phyloP scores from a whole-genome alignment of 2,888 invertebrate genomes.

The Himalopsyche tibetana region DNA sequence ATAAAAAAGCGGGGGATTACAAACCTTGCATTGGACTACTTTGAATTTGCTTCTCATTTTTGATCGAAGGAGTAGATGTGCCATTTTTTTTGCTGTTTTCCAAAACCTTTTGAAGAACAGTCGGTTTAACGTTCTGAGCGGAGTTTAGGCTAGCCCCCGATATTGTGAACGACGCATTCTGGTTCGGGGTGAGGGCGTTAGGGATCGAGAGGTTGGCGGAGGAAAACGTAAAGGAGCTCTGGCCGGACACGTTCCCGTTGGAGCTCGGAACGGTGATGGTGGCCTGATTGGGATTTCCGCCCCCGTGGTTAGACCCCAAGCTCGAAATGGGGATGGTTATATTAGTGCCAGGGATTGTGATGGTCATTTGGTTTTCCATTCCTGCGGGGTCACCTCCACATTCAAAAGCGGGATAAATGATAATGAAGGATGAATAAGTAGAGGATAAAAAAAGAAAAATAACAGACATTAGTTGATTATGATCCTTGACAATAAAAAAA shows the following conservation, averaged over 20 bases:
- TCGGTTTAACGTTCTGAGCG: conserved; percentile 57
- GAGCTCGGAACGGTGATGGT: conserved; percentile 75
- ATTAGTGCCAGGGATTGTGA: conserved; percentile 81
- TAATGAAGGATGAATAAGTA: conserved; percentile 45
- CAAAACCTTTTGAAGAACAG: conserved; percentile 37
- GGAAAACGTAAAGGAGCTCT: conserved; percentile 46
- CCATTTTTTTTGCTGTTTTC: conserved; percentile 48
- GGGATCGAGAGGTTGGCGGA: conserved; percentile 53
- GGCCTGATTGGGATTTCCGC: conserved; percentile 69
- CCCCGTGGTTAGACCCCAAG: conserved; percentile 69
- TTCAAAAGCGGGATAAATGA: conserved; percentile 63
- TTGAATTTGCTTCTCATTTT: conserved; percentile 68
- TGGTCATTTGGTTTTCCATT: conserved; percentile 74
- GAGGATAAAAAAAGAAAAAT: conserved; percentile 60
- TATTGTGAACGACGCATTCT: conserved; percentile 60
- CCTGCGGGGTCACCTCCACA: conserved; percentile 53
- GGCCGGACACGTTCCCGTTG: conserved; percentile 68
- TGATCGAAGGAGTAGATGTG: conserved; percentile 38
- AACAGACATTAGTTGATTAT: conserved; percentile 64
- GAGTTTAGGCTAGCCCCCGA: conserved; percentile 67
- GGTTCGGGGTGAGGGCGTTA: conserved; percentile 66
- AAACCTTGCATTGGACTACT: conserved; percentile 71
- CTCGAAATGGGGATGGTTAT: conserved; percentile 78
- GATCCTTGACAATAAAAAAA: conserved; percentile 45
- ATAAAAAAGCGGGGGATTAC: conserved; percentile 66